A percentile compares a stretch with the other conserved stretches of the same genome.
These are phyloP conservation scores for Oryctes rhinoceros DNA, from an alignment of 1,140 invertebrate species.

Conservation along the genomic window DNA sequence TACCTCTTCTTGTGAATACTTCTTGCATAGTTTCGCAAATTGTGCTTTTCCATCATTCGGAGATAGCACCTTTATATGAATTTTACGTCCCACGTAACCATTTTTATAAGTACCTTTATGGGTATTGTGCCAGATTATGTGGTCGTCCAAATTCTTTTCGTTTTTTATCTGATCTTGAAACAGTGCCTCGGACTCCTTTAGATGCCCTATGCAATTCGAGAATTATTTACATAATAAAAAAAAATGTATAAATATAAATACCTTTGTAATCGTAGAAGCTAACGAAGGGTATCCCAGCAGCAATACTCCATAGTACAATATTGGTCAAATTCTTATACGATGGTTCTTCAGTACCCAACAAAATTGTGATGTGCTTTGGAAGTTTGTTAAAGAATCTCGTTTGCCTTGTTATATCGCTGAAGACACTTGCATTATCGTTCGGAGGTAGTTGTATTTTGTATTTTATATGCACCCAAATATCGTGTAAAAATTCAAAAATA, in stretches of 20 bases:
- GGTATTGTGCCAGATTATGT: slow-evolving; percentile 67
- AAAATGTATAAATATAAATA: slow-evolving; percentile 59
- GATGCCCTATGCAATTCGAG: slow-evolving; percentile 61
- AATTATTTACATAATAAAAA: slow-evolving; percentile 33
- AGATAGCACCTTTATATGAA: slow-evolving; percentile 63
- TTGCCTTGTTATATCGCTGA: slow-evolving; percentile 8
- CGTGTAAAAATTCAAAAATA: slow-evolving; percentile 15
- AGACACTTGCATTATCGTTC: neutral
- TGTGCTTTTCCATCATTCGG: slow-evolving; percentile 66
- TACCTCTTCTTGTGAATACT: slow-evolving; percentile 47
- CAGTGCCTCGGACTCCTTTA: slow-evolving; percentile 66
- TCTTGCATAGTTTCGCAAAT: slow-evolving; percentile 63
- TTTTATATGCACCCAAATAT: slow-evolving; percentile 32
- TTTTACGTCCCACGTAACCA: slow-evolving; percentile 62
- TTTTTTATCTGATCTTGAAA: slow-evolving; percentile 66
- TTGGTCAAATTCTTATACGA: slow-evolving; percentile 65
- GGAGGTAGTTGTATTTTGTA: neutral
- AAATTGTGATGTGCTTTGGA: slow-evolving; percentile 65
- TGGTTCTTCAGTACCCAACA: slow-evolving; percentile 63
- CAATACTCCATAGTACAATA: slow-evolving; percentile 72
- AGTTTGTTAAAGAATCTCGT: slow-evolving; percentile 50
- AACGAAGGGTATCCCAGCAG: slow-evolving; percentile 70
- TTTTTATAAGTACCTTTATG: slow-evolving; percentile 66
- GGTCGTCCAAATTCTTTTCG: slow-evolving; percentile 63
- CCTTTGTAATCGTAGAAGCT: slow-evolving; percentile 77